Percentiles rank a stretch among this genome's conserved stretches.
These are phyloP conservation scores for Pogonocherus hispidulus DNA, from an alignment of 2,888 invertebrate genomes.

Conservation along the genomic window DNA sequence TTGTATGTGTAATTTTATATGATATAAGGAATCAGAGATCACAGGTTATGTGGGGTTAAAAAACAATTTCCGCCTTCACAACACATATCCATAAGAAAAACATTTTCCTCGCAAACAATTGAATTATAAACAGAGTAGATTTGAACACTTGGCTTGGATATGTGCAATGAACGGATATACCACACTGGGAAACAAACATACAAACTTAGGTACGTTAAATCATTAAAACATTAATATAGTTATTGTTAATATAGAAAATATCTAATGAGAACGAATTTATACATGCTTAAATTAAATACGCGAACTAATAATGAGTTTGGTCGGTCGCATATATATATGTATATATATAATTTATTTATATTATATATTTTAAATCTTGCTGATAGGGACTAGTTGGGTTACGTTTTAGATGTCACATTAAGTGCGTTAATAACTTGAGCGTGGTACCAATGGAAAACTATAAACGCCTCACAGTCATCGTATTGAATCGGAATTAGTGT, in stretches of 20 bases:
- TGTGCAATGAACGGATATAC: conserved; percentile 43
- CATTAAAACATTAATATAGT: conserved; percentile 62
- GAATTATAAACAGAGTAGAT: conserved; percentile 29
- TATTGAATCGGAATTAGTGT: conserved; percentile 48
- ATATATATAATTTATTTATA: conserved; percentile 53
- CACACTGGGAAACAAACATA: conserved; percentile 64
- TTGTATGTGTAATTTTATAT: conserved; percentile 66
- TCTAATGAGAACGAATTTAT: conserved; percentile 61
- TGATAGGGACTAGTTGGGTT: conserved; percentile 66
- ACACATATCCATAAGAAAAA: conserved; percentile 47
- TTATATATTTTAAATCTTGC: conserved; percentile 57
- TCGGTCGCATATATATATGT: conserved; percentile 57
- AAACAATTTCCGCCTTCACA: conserved; percentile 45
- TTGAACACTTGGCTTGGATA: conserved; percentile 39
- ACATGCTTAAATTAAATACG: conserved; percentile 61
- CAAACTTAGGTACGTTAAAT: conserved; percentile 63
- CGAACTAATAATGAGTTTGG: conserved; percentile 62
- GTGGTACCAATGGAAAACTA: conserved; percentile 55
- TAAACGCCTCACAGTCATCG: conserved; percentile 57
- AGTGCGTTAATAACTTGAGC: conserved; percentile 64
- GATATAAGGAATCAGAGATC: conserved; percentile 69
- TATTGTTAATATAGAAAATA: conserved; percentile 63
- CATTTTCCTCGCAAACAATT: conserved; percentile 5
- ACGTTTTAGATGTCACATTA: conserved; percentile 58
- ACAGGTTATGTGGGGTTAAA: conserved; percentile 67